Evolutionary conservation across 2,797 vertebrate genomes (phyloP).

Genomic region (Trematomus bernacchii): DNA sequence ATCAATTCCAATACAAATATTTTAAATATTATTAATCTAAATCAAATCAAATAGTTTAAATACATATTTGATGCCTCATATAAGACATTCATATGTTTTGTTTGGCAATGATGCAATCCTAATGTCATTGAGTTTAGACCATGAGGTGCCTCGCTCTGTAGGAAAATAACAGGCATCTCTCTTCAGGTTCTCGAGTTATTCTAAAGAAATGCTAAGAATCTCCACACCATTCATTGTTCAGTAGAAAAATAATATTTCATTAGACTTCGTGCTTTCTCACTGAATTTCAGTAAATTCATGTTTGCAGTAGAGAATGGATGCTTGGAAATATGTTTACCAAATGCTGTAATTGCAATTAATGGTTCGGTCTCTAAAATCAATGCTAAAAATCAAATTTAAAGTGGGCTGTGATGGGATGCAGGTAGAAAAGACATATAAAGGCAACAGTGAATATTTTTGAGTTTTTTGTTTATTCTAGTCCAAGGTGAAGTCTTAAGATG

Average conservation of each 20-base stretch:
- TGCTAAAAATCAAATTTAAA: too few species aligned
- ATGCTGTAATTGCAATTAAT: background rate
- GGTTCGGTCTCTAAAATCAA: too few species aligned
- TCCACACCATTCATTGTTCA: slow-evolving; percentile 14
- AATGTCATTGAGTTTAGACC: background rate
- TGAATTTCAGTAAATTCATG: background rate
- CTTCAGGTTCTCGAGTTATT: background rate
- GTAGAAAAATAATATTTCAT: background rate
- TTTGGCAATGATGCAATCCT: background rate
- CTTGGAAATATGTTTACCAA: background rate
- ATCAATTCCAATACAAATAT: background rate
- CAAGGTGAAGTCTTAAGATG: too few species aligned
- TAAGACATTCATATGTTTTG: background rate
- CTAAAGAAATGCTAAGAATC: background rate
- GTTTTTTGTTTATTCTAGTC: too few species aligned
- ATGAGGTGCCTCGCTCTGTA: background rate
- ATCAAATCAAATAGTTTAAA: background rate
- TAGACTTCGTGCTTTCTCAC: background rate
- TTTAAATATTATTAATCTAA: background rate
- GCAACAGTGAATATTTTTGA: too few species aligned
- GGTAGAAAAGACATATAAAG: too few species aligned
- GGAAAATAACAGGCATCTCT: background rate
- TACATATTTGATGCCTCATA: background rate
- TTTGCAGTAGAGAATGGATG: background rate
- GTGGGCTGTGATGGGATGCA: too few species aligned